Conservation (phyloP, 2,113 vertebrate species). For the Cyprinodon tularosa region DNA sequence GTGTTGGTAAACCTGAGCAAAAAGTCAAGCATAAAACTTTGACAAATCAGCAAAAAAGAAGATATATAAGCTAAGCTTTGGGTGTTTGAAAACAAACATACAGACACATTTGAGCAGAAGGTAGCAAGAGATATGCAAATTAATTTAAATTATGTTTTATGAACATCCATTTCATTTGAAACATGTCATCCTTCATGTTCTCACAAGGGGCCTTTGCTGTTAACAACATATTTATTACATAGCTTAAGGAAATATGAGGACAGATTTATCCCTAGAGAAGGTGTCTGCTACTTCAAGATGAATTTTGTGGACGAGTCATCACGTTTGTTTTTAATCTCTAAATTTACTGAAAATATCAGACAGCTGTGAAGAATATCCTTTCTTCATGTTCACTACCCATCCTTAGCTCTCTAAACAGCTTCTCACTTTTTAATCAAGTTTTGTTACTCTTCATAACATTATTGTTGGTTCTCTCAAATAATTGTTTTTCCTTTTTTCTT, state of each 20-base stretch:
- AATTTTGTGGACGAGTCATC: constrained; percentile 2
- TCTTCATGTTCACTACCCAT: not conserved
- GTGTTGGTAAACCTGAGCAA: no score
- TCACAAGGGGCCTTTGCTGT: constrained; percentile 4
- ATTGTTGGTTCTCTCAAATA: constrained; percentile 15
- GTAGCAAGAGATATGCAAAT: constrained; percentile 21
- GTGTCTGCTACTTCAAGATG: not conserved
- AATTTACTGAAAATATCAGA: constrained; percentile 10
- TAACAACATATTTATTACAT: constrained; percentile 8
- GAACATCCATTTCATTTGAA: constrained; percentile 33
- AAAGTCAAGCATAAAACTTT: not conserved
- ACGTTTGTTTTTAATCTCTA: constrained; percentile 18
- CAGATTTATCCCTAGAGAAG: constrained; percentile 5
- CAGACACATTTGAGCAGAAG: not conserved
- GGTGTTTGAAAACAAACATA: not conserved
- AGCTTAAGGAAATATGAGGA: not conserved
- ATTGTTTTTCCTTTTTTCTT: not conserved
- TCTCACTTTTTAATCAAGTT: constrained; percentile 9
- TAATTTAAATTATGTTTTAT: constrained; percentile 33
- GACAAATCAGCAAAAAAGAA: not conserved
- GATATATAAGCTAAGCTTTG: not conserved
- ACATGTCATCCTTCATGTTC: constrained; percentile 8
- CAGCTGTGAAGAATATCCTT: constrained; percentile 8
- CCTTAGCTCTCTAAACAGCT: not conserved
- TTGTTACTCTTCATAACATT: constrained; percentile 21